phyloP scores from a whole-genome alignment of 1,140 invertebrate species.

The Drosophila albomicans region DNA sequence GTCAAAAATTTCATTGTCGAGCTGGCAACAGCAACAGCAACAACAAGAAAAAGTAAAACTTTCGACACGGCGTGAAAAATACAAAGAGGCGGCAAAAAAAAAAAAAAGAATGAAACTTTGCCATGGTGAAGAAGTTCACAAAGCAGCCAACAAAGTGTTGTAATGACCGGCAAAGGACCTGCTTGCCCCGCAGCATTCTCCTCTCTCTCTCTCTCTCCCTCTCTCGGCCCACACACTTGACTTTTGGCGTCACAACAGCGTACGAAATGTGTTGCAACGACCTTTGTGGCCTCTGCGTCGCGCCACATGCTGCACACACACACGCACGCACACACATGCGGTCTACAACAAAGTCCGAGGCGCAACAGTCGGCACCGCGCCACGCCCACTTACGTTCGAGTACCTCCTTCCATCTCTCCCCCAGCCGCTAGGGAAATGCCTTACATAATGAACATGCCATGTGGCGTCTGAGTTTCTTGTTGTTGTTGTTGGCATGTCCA shows the following conservation, averaged over 20 bases:
- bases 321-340: slow-evolving; percentile 47
- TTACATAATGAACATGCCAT: slow-evolving; percentile 64
- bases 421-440: slow-evolving; percentile 20
- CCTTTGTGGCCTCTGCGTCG: slow-evolving; percentile 69
- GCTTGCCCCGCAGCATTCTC: background rate
- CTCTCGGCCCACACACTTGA: slow-evolving; percentile 42
- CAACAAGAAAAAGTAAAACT: slow-evolving; percentile 46
- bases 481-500: slow-evolving; percentile 35
- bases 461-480: slow-evolving; percentile 42
- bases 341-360: slow-evolving; percentile 25
- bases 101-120: slow-evolving; percentile 44
- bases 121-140: slow-evolving; percentile 63
- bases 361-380: slow-evolving; percentile 60
- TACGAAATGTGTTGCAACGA: slow-evolving; percentile 76
- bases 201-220: background rate
- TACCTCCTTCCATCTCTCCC: slow-evolving; percentile 10
- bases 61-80: slow-evolving; percentile 77
- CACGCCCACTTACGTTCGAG: slow-evolving; percentile 51
- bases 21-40: slow-evolving; percentile 31
- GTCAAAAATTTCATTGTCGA: slow-evolving; percentile 75
- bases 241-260: slow-evolving; percentile 64
- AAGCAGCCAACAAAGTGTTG: slow-evolving; percentile 79
- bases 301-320: slow-evolving; percentile 28
- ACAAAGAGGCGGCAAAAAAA: slow-evolving; percentile 55
- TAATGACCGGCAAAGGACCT: slow-evolving; percentile 63